Percentiles rank a stretch among this genome's conserved stretches.
These are phyloP conservation scores for Mimumesa dahlbomi DNA, from an alignment of 2,888 invertebrate genomes.

Conservation along the genomic window DNA sequence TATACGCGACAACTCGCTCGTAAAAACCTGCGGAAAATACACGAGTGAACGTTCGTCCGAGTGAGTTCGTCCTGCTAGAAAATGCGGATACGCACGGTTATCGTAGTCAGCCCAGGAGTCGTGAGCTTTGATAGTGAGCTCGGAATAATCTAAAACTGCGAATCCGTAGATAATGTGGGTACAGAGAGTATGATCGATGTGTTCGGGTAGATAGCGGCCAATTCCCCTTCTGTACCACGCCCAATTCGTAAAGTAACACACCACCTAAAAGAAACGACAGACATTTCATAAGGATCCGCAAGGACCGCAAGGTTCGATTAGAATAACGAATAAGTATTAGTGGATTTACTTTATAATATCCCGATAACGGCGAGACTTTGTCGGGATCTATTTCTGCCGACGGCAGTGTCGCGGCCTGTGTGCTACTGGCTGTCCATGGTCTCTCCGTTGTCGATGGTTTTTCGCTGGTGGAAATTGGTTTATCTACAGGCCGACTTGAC, in stretches of 20 bases:
- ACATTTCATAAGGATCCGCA: too few relatives aligned
- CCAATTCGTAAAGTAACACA: conserved; percentile 97
- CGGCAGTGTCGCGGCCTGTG: conserved; percentile 70
- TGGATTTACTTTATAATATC: conserved; percentile 84
- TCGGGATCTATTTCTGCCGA: conserved; percentile 78
- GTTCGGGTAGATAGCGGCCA: conserved; percentile 92
- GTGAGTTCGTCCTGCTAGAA: too few relatives aligned
- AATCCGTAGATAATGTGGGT: conserved; percentile 97
- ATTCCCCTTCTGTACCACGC: conserved; percentile 93
- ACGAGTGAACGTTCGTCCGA: too few relatives aligned
- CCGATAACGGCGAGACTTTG: conserved; percentile 81
- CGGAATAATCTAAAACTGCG: conserved; percentile 92
- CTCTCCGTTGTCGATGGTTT: conserved; percentile 4
- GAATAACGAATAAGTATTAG: neutral
- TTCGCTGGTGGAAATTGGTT: neutral
- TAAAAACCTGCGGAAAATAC: conserved; percentile 94
- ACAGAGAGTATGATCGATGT: conserved; percentile 92
- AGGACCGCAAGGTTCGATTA: too few relatives aligned
- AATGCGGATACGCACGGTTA: conserved; percentile 84
- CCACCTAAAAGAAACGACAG: conserved; percentile 82
- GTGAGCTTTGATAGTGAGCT: conserved; percentile 89
- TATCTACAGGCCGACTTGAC: neutral
- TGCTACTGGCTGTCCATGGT: conserved; percentile 62
- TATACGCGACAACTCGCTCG: conserved; percentile 89
- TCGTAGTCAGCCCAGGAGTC: conserved; percentile 96